A percentile compares a stretch with the other conserved stretches of the same genome.
Evolutionary conservation across 2,113 vertebrate species (phyloP).

Genomic region (Mastomys coucha): DNA sequence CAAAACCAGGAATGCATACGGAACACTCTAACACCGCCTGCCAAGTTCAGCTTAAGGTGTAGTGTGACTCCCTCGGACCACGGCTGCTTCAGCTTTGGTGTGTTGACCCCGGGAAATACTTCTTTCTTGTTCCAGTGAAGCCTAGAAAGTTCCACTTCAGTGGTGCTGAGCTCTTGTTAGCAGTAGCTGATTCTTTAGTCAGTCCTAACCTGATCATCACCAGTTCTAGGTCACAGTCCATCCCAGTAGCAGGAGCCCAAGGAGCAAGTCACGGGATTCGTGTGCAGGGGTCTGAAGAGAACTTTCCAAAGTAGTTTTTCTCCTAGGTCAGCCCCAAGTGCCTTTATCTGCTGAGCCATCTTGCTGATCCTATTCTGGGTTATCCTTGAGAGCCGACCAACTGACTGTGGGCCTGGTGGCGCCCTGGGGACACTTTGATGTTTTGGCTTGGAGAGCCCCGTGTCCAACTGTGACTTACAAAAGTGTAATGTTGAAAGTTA

Average conservation of each 20-base stretch:
- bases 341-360: background rate
- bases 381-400: background rate
- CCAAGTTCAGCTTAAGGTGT: background rate
- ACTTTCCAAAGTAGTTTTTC: background rate
- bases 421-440: background rate
- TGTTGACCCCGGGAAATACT: background rate
- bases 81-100: background rate
- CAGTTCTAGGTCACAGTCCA: background rate
- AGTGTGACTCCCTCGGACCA: background rate
- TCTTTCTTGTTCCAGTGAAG: background rate
- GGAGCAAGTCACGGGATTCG: background rate
- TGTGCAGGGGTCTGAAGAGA: background rate
- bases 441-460: background rate
- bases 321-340: background rate
- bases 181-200: background rate
- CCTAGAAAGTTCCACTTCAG: background rate
- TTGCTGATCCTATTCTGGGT: background rate
- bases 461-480: background rate
- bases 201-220: background rate
- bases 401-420: background rate
- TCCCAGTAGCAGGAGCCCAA: background rate
- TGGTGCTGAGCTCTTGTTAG: background rate
- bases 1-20: background rate
- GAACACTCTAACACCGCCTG: background rate
- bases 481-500: background rate